These are phyloP conservation scores for Choristoneura rosaceana DNA, from an alignment of 2,888 invertebrate genomes.

Conservation along the genomic window DNA sequence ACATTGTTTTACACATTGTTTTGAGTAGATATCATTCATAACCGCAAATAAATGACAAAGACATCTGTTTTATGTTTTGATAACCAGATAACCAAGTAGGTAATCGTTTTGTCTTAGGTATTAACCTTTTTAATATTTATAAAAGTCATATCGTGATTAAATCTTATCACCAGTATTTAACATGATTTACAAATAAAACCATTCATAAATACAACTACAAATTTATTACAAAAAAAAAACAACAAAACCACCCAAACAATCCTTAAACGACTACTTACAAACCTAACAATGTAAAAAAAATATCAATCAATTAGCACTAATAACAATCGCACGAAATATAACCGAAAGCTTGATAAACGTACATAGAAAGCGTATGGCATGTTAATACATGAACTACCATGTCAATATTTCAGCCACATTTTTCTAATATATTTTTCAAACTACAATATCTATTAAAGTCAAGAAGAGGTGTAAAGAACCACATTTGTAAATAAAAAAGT, in stretches of 20 bases:
- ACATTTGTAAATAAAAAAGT: neutral
- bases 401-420: constrained; percentile 1
- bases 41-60: no score
- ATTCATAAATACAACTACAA: neutral
- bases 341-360: neutral
- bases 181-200: neutral
- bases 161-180: no score
- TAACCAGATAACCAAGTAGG: no score
- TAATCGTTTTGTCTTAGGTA: no score
- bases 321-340: neutral
- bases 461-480: constrained; percentile 8
- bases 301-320: neutral
- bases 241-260: neutral
- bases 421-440: neutral
- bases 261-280: neutral
- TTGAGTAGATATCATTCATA: no score
- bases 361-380: constrained; percentile 9
- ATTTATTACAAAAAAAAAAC: constrained; percentile 1
- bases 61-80: no score
- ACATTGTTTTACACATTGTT: no score
- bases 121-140: no score
- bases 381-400: neutral
- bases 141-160: no score
- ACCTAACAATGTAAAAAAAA: neutral
- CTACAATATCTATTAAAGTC: neutral